These are phyloP conservation scores for Opisthograptis luteolata DNA, from an alignment of 2,888 invertebrate species.

Conservation along the genomic window DNA sequence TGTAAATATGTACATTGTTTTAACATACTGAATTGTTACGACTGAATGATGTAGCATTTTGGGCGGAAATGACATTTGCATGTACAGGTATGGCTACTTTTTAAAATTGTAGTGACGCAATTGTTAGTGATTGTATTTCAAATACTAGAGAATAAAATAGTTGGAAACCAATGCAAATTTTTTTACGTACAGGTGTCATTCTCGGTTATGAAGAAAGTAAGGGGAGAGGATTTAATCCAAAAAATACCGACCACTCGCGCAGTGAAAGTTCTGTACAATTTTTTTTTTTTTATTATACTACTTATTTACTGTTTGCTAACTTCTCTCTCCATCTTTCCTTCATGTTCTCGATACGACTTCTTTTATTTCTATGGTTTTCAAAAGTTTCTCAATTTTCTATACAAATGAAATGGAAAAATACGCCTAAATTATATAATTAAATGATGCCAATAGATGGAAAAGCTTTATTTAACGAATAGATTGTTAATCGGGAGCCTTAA, in stretches of 20 bases:
- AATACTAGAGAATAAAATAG: slow-evolving; percentile 1
- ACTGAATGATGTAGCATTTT: slow-evolving; percentile 3
- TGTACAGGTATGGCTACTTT: slow-evolving; percentile 7
- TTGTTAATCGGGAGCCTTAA: slow-evolving; percentile 47
- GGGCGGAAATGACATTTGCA: slow-evolving; percentile 4
- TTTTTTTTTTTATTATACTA: no score
- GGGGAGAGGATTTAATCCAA: no score
- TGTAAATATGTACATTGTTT: slow-evolving; percentile 23
- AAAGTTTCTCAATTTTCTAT: slow-evolving; percentile 19
- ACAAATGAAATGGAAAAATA: slow-evolving; percentile 32
- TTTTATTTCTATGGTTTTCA: slow-evolving; percentile 2
- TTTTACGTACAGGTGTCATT: neutral
- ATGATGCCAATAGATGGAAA: slow-evolving; percentile 56
- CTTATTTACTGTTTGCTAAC: no score
- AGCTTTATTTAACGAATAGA: slow-evolving; percentile 57
- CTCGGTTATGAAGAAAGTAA: no score
- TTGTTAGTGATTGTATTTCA: slow-evolving; percentile 2
- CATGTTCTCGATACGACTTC: no score
- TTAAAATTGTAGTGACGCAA: slow-evolving; percentile 10
- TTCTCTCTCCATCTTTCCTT: no score
- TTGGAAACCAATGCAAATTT: slow-evolving; percentile 1
- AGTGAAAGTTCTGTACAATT: no score
- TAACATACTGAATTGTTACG: slow-evolving; percentile 1
- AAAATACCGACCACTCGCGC: no score
- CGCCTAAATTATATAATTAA: slow-evolving; percentile 46